Evolutionary conservation across 2,888 invertebrate genomes (phyloP), one percentile per base, ranked within the genome.

Genomic region (Drosophila cognata): DNA sequence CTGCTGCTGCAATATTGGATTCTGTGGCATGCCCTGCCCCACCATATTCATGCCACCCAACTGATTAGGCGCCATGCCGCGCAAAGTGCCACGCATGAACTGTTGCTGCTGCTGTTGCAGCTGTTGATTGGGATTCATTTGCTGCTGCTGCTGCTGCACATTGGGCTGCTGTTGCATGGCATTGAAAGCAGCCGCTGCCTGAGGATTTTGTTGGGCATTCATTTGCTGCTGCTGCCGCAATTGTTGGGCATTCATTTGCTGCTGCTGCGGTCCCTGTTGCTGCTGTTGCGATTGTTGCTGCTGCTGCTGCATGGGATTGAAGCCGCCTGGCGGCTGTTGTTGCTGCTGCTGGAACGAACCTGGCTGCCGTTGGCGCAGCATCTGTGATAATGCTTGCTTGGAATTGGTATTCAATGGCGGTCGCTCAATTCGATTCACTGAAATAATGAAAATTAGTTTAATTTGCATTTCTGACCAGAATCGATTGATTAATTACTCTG

Each of bases 311-410:
- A 91, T 88, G 48, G 90, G 88, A 79, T 89, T 92, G 38, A 91
- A 91, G 38, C 76, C 81, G 21, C 82, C 73, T 3, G 91, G 88
- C 0, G 83, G 68, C 31, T 82, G 88, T 29, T 89, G 84, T 50
- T 84, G 83, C 16, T 81, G 83, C 46, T 92, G 92, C 77, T 93
- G 94, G 16, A 94, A 93, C 2, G 94, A 93, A 41, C 83, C 77
- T 0, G 97, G 97, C 78, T 96, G 94, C 7, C 98, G 94, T 86
- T 96, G 95, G 0, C 97, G 94, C 62, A 98, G 93, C 97, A 98
- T 97, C 89, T 97, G 96, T 59, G 97, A 96, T 46, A 98, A 94
- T 0, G 98, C 98, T 91, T 97, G 97, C 90, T 98, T 98, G 10
- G 92, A 91, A 81, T 96, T 96, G 7, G 89, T 71, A 91, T 96